phyloP scores from a whole-genome alignment of 2,888 invertebrate species.

The Globia sparganii region DNA sequence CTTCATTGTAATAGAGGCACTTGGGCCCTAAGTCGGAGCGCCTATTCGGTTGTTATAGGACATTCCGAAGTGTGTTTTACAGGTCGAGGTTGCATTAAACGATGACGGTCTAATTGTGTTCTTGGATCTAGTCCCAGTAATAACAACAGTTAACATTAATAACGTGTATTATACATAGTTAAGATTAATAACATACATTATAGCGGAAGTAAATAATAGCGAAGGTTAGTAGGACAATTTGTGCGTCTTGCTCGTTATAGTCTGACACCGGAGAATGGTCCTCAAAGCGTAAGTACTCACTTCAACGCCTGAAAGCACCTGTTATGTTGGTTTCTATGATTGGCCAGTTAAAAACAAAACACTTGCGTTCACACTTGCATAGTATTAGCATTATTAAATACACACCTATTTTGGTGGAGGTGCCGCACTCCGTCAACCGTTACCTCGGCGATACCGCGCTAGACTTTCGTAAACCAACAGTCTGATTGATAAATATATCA shows the following conservation, averaged over 20 bases:
- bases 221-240: conserved; percentile 59
- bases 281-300: conserved; percentile 14
- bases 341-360: conserved; percentile 16
- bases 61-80: conserved; percentile 22
- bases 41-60: conserved; percentile 13
- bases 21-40: conserved; percentile 3
- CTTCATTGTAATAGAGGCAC: conserved; percentile 17
- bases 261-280: conserved; percentile 2
- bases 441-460: conserved; percentile 65
- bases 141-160: conserved; percentile 28
- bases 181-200: conserved; percentile 42
- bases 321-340: conserved; percentile 13
- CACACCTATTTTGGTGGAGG: conserved; percentile 32
- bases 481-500: conserved; percentile 85
- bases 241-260: conserved; percentile 12
- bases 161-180: conserved; percentile 28
- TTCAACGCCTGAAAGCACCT: conserved; percentile 19
- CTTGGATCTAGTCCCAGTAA: conserved; percentile 39
- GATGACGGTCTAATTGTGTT: conserved; percentile 46
- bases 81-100: conserved; percentile 49
- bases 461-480: conserved; percentile 82
- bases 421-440: conserved; percentile 66
- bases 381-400: conserved; percentile 51
- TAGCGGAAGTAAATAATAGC: conserved; percentile 46
- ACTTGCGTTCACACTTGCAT: conserved; percentile 38